Evolutionary conservation across 2,888 invertebrate genomes (phyloP), one percentile per base, ranked within the genome.

Genomic region (Fragum whitleyi): DNA sequence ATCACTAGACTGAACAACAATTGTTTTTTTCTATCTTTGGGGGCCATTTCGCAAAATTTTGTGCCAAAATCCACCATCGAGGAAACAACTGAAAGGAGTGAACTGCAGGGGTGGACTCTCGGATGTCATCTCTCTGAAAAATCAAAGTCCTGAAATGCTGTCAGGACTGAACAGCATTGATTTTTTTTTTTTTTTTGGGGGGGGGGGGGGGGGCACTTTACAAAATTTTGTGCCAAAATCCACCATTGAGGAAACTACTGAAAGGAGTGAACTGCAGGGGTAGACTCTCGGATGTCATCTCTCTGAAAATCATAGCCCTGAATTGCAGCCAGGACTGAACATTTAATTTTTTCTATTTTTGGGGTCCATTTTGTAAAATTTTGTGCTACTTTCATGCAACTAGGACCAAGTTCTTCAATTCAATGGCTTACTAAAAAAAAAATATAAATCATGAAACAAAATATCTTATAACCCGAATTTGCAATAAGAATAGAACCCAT

Each of bases 221-320:
- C n/a, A n/a, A n/a, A n/a, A n/a, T n/a, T 92, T 97, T 97, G 92
- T 97, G 97, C 99, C 99, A 99, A 94, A 98, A 99, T 23, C 97
- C 96, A 29, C 97, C 96, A 92, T 97, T 97, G 19, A 98, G 96
- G 90, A 96, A 96, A 0, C 98, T 97, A 85, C 95, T 95, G 89
- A 97, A 96, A 0, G 97, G 96, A 26, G 96, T 95, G 95, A 96
- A 97, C 94, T 90, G 91, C 3, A 91, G 80, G 36, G 53, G 70
- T n/a, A 3, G 32, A 21, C 29, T 23, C 16, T 23, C 23, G 2
- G 65, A 14, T 42, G 21, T n/a, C 65, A 65, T 65, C 1, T 5
- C 28, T 26, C n/a, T n/a, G n/a, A n/a, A n/a, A n/a, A n/a, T n/a
- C n/a, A n/a, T 14, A 23, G 42, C 16, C 16, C 16, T 11, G 16